These are phyloP conservation scores for Stenoptilia bipunctidactyla DNA, from an alignment of 2,888 invertebrate genomes.

Conservation along the genomic window DNA sequence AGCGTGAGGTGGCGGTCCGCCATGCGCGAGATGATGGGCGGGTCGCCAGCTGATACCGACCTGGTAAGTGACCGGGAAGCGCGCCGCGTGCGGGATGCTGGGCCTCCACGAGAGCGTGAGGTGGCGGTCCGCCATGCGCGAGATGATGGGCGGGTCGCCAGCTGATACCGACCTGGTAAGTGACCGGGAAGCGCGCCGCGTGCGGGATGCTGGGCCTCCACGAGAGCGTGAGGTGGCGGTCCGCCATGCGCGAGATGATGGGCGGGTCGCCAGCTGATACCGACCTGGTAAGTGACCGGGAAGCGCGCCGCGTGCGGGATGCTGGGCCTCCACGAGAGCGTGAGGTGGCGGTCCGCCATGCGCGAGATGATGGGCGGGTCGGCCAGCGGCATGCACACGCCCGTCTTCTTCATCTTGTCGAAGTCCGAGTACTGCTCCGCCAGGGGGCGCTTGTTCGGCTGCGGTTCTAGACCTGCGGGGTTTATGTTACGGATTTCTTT, in stretches of 20 bases:
- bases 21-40: background rate
- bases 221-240: constrained; percentile 87
- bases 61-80: constrained; percentile 93
- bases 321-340: constrained; percentile 94
- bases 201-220: constrained; percentile 95
- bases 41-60: too few species aligned
- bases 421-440: constrained; percentile 87
- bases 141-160: background rate
- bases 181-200: constrained; percentile 89
- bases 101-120: constrained; percentile 95
- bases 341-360: constrained; percentile 90
- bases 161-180: constrained; percentile 95
- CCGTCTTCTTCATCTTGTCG: constrained; percentile 85
- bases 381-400: constrained; percentile 88
- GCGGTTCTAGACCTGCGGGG: constrained; percentile 78
- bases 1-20: constrained; percentile 85
- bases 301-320: constrained; percentile 88
- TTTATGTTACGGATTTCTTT: too few species aligned
- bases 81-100: constrained; percentile 87
- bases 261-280: background rate
- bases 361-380: constrained; percentile 93
- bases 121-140: constrained; percentile 74
- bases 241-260: constrained; percentile 29
- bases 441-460: constrained; percentile 74
- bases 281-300: constrained; percentile 94